Percentiles rank a stretch among this genome's conserved stretches.
These are phyloP conservation scores for Cheirogaleus major DNA, from an alignment of 2,797 vertebrate species.

Conservation along the genomic window DNA sequence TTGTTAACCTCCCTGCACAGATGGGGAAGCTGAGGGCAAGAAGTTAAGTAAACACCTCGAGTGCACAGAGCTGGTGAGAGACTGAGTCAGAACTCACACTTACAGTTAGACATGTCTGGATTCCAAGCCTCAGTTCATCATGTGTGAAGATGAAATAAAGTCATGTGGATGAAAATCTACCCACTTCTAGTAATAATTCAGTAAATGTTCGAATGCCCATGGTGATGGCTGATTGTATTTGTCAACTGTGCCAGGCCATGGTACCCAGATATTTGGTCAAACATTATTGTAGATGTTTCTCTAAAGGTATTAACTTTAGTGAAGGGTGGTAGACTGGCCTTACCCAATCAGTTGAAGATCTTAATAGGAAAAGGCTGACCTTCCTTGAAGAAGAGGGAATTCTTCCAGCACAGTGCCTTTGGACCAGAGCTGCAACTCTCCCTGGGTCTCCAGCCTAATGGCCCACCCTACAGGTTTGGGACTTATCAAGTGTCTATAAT, in stretches of 20 bases:
- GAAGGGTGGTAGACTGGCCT: not conserved
- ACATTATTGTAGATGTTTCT: not conserved
- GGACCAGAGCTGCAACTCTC: not conserved
- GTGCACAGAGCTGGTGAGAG: not conserved
- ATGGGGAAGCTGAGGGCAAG: not conserved
- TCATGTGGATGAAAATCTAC: not conserved
- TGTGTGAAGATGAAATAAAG: not conserved
- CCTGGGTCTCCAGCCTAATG: not conserved
- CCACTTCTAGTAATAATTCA: not conserved
- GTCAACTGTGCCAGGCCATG: not conserved
- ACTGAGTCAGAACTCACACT: not conserved
- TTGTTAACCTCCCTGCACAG: not conserved
- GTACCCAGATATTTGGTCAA: not conserved
- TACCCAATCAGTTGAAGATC: not conserved
- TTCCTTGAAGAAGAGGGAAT: not conserved
- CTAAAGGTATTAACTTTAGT: not conserved
- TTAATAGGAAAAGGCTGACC: not conserved
- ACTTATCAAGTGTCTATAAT: not conserved
- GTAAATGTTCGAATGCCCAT: not conserved
- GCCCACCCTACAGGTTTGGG: not conserved
- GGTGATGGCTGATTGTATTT: not conserved
- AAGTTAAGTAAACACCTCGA: not conserved
- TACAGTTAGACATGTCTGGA: not conserved
- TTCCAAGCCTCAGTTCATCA: not conserved
- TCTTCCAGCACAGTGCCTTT: not conserved